A percentile compares a stretch with the other conserved stretches of the same genome.
Evolutionary conservation across 2,113 vertebrate species (phyloP).

Genomic region (Larimichthys polyactis): DNA sequence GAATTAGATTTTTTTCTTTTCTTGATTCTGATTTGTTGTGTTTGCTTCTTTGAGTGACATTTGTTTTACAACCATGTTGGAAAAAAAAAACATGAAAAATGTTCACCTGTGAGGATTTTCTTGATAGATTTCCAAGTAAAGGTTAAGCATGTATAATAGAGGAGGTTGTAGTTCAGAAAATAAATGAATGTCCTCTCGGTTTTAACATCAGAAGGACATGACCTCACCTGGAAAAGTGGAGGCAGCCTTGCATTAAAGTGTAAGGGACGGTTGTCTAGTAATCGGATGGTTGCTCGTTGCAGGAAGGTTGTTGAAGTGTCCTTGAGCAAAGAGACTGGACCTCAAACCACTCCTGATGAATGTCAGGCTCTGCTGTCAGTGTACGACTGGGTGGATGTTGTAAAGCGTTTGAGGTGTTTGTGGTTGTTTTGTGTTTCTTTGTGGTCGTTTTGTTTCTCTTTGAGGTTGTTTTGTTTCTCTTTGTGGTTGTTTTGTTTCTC

Average conservation of each 20-base stretch:
- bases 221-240: neutral
- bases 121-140: slow-evolving; percentile 36
- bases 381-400: too few relatives aligned
- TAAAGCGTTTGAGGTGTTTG: too few relatives aligned
- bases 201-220: neutral
- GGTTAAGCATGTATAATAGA: neutral
- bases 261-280: too few relatives aligned
- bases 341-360: too few relatives aligned
- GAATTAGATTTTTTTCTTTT: slow-evolving; percentile 32
- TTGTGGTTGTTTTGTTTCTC: too few relatives aligned
- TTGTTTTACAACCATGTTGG: neutral
- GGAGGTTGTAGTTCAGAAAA: slow-evolving; percentile 32
- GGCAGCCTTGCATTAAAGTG: neutral
- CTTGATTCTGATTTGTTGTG: slow-evolving; percentile 10
- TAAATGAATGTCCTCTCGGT: slow-evolving; percentile 20
- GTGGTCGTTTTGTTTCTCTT: too few relatives aligned
- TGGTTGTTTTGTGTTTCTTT: too few relatives aligned
- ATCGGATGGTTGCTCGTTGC: too few relatives aligned
- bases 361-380: too few relatives aligned
- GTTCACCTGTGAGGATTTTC: neutral
- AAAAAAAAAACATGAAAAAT: neutral
- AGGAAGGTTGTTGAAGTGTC: too few relatives aligned
- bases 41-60: slow-evolving; percentile 10
- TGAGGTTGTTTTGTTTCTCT: too few relatives aligned
- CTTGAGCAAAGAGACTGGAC: too few relatives aligned